These are phyloP conservation scores for Todiramphus chloris DNA, from an alignment of 2,113 vertebrate species.

Conservation along the genomic window DNA sequence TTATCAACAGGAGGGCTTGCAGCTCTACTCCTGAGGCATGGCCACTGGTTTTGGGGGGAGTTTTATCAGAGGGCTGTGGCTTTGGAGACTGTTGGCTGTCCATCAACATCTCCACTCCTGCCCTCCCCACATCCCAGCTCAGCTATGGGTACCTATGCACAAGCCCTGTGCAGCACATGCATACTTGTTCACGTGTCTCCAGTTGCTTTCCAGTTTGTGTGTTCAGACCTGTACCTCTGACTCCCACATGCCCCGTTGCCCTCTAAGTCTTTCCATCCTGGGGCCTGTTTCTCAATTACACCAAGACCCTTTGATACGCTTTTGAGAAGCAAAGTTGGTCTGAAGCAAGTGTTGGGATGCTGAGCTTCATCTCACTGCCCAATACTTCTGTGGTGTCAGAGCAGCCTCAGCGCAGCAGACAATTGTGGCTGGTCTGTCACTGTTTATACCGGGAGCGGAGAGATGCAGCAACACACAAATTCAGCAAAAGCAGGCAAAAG, in stretches of 20 bases:
- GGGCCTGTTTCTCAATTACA: background rate
- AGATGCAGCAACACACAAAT: too few species aligned
- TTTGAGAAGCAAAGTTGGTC: background rate
- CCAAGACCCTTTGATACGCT: background rate
- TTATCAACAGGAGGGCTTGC: background rate
- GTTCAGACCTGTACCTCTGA: fast-evolving
- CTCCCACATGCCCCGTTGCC: background rate
- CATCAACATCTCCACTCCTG: background rate
- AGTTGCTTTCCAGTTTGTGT: background rate
- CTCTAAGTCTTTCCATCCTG: background rate
- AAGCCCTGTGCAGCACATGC: fast-evolving
- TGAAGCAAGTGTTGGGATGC: background rate
- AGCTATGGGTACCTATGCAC: background rate
- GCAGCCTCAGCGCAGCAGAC: background rate
- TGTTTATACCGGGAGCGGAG: too few species aligned
- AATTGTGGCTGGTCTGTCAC: background rate
- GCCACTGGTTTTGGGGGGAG: fast-evolving
- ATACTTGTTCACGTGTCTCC: background rate
- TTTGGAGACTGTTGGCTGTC: background rate
- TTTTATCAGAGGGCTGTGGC: background rate
- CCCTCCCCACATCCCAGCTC: background rate
- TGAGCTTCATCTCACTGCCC: background rate
- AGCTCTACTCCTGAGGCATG: background rate
- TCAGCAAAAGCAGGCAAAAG: too few species aligned
- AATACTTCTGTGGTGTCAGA: fast-evolving